Percentiles rank a stretch among this genome's conserved stretches.
Conservation (phyloP, 2,797 vertebrate species). For the Todus mexicanus region DNA sequence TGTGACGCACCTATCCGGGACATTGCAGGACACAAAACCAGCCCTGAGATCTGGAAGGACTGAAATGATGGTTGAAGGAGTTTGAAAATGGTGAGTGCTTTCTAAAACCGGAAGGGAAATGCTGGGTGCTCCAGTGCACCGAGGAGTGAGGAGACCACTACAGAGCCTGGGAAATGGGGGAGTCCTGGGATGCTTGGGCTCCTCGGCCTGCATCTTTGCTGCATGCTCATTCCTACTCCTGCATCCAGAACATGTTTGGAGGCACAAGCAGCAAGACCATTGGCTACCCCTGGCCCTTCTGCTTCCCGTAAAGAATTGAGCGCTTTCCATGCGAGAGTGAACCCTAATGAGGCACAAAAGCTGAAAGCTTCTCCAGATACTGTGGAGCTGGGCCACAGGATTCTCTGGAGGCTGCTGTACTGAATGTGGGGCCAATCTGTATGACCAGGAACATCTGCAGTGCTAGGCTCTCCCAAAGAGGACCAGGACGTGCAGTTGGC, state of each 20-base stretch:
- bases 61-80: background rate
- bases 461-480: background rate
- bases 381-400: background rate
- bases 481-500: background rate
- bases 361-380: background rate
- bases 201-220: background rate
- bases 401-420: background rate
- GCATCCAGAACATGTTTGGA: background rate
- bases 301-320: background rate
- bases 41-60: accelerated
- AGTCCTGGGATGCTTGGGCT: background rate
- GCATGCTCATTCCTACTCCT: background rate
- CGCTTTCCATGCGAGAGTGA: background rate
- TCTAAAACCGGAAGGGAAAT: background rate
- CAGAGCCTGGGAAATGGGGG: background rate
- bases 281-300: background rate
- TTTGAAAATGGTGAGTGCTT: background rate
- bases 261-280: background rate
- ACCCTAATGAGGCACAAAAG: background rate
- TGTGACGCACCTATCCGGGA: background rate
- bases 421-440: background rate
- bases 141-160: background rate
- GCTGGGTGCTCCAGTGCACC: background rate
- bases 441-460: background rate
- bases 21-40: background rate